Evolutionary conservation across 2,113 vertebrate species (phyloP), one percentile per base, ranked within the genome.

Genomic region (Pampusana beccarii): DNA sequence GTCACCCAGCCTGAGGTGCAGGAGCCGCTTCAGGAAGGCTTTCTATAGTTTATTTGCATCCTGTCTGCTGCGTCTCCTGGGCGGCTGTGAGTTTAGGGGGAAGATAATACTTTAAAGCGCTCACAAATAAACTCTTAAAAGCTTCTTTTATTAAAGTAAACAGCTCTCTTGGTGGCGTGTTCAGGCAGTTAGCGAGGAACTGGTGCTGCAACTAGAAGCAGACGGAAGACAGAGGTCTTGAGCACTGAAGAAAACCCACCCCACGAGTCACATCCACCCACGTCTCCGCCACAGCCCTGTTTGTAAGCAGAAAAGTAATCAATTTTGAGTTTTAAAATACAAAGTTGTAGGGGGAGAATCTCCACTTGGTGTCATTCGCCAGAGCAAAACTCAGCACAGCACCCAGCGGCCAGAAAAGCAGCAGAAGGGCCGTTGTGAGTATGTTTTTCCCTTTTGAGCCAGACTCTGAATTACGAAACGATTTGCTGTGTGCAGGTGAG

Each of bases 191-290:
- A 2, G n/a, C 1, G 0, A 78, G 42, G 13, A 54, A n/a, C 50
- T 82, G 36, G 25, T 36, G 38, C 51, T 21, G 73, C n/a, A 50
- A 24, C 38, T 42, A 44, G 16, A 73, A 80, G 46, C 3, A 66
- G 77, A 19, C 14, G 15, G 33, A n/a, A 53, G 57, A 29, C 21
- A 44, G 5, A 26, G 0, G 31, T 20, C 34, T 65, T 34, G 29
- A 2, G 1, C 10, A 0, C 60, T 57, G 19, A 53, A 58, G 33
- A 50, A 81, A 69, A 38, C 26, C 33, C 9, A 5, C 12, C 23
- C 24, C 0, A 17, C 13, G 17, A 17, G 31, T 23, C 11, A 3
- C 31, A 6, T 34, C 40, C 12, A 3, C 64, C 56, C 6, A 0
- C 13, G 0, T 28, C 40, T 54, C 33, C 60, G 11, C 73, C 44